Evolutionary conservation across 2,888 invertebrate genomes (phyloP).

Genomic region (Euphydryas editha): DNA sequence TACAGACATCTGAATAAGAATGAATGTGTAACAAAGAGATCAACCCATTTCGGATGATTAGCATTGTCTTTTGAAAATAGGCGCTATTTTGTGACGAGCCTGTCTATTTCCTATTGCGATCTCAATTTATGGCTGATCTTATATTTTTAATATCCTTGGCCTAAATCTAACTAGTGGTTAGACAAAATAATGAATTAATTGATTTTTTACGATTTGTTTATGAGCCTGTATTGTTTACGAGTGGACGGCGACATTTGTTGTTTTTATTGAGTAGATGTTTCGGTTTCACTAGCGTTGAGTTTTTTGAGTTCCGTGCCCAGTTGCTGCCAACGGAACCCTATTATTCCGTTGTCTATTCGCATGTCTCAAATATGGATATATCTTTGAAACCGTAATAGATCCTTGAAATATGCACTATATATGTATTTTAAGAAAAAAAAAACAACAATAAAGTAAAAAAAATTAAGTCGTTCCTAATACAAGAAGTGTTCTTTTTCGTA

Average conservation of each 20-base stretch:
- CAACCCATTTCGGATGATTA: slow-evolving; percentile 37
- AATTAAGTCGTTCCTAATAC: no score
- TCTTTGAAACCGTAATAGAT: no score
- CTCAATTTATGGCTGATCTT: slow-evolving; percentile 26
- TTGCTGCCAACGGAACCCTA: no score
- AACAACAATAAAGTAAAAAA: no score
- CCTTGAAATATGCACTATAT: no score
- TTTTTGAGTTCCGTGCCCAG: no score
- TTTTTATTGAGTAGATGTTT: not conserved
- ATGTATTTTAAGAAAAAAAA: no score
- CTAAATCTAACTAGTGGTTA: slow-evolving; percentile 19
- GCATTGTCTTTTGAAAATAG: slow-evolving; percentile 27
- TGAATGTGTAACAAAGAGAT: slow-evolving; percentile 19
- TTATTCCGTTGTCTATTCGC: no score
- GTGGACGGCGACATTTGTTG: not conserved
- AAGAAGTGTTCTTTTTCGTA: no score
- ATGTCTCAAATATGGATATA: no score
- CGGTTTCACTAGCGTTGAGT: not conserved
- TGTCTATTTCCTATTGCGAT: slow-evolving; percentile 29
- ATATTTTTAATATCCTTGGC: slow-evolving; percentile 32
- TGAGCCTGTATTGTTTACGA: not conserved
- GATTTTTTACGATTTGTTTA: slow-evolving; percentile 1
- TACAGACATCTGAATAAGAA: not conserved
- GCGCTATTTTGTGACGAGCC: slow-evolving; percentile 24
- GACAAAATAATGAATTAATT: slow-evolving; percentile 10